These are phyloP conservation scores for Octonoba sinensis DNA, from an alignment of 2,888 invertebrate species.

Conservation along the genomic window DNA sequence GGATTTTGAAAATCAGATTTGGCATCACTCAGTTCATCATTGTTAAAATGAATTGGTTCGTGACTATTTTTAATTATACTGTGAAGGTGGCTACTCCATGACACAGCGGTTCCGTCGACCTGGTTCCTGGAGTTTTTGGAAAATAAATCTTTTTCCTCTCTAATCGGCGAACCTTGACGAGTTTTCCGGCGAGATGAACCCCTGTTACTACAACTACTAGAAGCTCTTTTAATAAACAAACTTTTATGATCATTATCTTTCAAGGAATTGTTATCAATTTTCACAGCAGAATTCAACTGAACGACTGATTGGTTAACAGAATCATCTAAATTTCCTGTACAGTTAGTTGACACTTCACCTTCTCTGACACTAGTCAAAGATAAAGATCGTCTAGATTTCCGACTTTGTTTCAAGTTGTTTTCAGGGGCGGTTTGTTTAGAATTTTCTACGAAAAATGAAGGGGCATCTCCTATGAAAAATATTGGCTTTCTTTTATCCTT, in stretches of 20 bases:
- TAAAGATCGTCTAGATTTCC: conserved; percentile 39
- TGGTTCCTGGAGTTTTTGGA: conserved; percentile 22
- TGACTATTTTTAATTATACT: conserved; percentile 11
- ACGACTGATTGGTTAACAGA: background rate
- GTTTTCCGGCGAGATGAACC: conserved; percentile 37
- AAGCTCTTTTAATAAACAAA: conserved; percentile 47
- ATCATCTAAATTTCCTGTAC: conserved; percentile 11
- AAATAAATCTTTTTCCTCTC: conserved; percentile 16
- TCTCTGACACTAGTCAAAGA: conserved; percentile 48
- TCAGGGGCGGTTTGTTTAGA: background rate
- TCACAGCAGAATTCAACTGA: background rate
- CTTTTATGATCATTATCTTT: conserved; percentile 38
- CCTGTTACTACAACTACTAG: conserved; percentile 43
- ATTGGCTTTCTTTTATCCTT: conserved; percentile 56
- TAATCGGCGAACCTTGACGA: conserved; percentile 34
- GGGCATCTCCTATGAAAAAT: conserved; percentile 55
- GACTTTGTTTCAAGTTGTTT: conserved; percentile 6
- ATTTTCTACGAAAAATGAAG: conserved; percentile 26
- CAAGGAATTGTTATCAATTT: background rate
- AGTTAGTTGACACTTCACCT: conserved; percentile 34
- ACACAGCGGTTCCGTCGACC: conserved; percentile 12
- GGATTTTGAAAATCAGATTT: background rate
- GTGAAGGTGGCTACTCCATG: conserved; percentile 12
- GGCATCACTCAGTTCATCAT: background rate
- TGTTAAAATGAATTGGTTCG: background rate